These are phyloP conservation scores for Microdon myrmicae DNA, from an alignment of 2,888 invertebrate species.

Conservation along the genomic window DNA sequence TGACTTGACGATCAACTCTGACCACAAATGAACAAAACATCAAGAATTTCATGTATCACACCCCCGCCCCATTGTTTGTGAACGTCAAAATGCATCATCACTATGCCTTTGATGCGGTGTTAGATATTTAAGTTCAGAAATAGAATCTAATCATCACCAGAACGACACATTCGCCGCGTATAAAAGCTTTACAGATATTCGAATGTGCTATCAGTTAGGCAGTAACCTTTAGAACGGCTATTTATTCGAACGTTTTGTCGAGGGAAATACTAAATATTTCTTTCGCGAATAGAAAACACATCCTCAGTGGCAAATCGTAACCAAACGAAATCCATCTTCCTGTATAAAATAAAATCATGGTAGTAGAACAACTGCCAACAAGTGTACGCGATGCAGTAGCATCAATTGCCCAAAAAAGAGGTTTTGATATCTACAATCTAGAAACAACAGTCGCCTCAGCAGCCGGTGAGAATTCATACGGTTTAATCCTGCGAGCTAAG, in stretches of 20 bases:
- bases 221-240: conserved; percentile 37
- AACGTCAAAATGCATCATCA: conserved; percentile 17
- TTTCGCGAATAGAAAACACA: neutral
- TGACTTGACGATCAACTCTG: conserved; percentile 1
- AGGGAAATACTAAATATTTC: neutral
- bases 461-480: conserved; percentile 56
- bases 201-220: conserved; percentile 34
- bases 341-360: no score
- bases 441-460: conserved; percentile 32
- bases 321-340: neutral
- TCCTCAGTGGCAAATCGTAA: no score
- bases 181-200: conserved; percentile 43
- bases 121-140: conserved; percentile 31
- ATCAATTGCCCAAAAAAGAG: conserved; percentile 3
- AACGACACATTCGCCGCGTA: conserved; percentile 26
- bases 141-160: conserved; percentile 28
- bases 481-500: conserved; percentile 53
- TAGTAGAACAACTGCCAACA: conserved; percentile 14
- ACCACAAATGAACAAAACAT: conserved; percentile 4
- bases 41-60: neutral
- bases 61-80: conserved; percentile 8
- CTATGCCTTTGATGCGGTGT: conserved; percentile 6
- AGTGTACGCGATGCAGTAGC: conserved; percentile 19
- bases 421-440: conserved; percentile 14
- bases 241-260: conserved; percentile 9